These are phyloP conservation scores for Ophonus ardosiacus DNA, from an alignment of 2,888 invertebrate species.

Conservation along the genomic window DNA sequence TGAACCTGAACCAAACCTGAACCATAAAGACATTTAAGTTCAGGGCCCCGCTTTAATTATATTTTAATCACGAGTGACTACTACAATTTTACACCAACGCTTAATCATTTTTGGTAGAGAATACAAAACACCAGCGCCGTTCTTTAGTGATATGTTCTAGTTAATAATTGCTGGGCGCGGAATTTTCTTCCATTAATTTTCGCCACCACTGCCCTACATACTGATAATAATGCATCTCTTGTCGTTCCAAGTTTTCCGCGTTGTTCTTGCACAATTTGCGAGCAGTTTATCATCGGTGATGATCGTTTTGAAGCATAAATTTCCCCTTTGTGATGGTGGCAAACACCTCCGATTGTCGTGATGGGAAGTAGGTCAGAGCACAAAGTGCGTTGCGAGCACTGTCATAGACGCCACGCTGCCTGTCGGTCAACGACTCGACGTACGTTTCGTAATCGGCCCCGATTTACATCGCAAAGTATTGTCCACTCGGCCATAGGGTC, in stretches of 20 bases:
- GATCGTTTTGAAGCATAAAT: constrained; percentile 24
- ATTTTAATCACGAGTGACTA: too few species aligned
- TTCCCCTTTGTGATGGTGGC: constrained; percentile 32
- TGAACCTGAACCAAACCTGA: too few species aligned
- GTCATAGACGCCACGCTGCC: not conserved
- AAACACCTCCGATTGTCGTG: constrained; percentile 29
- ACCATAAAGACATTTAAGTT: too few species aligned
- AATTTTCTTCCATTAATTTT: not conserved
- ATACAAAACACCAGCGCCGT: too few species aligned
- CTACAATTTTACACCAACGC: too few species aligned
- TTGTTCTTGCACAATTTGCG: not conserved
- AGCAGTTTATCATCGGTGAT: constrained; percentile 29
- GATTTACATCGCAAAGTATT: not conserved
- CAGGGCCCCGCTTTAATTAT: too few species aligned
- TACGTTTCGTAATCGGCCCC: constrained; percentile 51
- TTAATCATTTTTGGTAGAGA: too few species aligned
- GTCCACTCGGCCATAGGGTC: not conserved
- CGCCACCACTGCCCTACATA: not conserved
- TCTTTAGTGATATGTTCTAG: too few species aligned
- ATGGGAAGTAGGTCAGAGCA: constrained; percentile 41
- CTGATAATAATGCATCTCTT: not conserved
- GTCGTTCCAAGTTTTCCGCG: not conserved
- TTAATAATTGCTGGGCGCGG: too few species aligned
- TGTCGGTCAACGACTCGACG: constrained; percentile 23
- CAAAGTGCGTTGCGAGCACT: not conserved